Percentiles rank a stretch among this genome's conserved stretches.
These are phyloP conservation scores for Penaeus monodon DNA, from an alignment of 2,888 invertebrate genomes.

Conservation along the genomic window DNA sequence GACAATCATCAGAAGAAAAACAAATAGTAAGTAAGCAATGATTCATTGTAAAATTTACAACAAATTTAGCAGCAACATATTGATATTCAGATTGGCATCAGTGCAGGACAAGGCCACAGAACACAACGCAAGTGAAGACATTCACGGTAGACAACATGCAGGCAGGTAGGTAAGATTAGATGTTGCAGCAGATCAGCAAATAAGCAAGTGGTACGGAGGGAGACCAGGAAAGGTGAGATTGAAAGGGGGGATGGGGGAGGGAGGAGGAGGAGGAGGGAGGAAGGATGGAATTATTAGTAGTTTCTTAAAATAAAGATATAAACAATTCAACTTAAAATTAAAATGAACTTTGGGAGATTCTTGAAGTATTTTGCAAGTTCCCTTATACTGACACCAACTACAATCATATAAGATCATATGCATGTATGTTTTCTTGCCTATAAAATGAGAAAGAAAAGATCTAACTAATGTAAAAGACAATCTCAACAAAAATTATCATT, in stretches of 20 bases:
- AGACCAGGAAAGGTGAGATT: background rate
- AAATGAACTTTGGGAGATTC: background rate
- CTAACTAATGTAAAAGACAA: no score
- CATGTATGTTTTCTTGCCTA: no score
- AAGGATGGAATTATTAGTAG: background rate
- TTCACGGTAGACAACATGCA: no score
- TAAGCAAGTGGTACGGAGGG: conserved; percentile 16
- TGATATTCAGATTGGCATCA: background rate
- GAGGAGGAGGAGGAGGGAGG: background rate
- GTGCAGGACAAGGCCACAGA: background rate
- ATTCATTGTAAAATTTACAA: background rate
- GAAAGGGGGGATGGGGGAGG: conserved; percentile 1
- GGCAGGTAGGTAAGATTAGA: background rate
- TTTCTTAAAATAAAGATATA: conserved; percentile 16
- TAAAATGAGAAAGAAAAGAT: no score
- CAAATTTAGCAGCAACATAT: no score
- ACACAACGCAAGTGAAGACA: no score
- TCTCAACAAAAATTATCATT: no score
- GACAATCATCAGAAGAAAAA: background rate
- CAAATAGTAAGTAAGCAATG: background rate
- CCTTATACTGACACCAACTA: no score
- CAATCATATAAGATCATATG: no score
- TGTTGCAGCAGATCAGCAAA: conserved; percentile 29
- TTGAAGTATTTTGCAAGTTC: background rate
- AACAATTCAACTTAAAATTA: conserved; percentile 1